Conservation (phyloP, 2,888 invertebrate genomes). For the Cryptus armator region DNA sequence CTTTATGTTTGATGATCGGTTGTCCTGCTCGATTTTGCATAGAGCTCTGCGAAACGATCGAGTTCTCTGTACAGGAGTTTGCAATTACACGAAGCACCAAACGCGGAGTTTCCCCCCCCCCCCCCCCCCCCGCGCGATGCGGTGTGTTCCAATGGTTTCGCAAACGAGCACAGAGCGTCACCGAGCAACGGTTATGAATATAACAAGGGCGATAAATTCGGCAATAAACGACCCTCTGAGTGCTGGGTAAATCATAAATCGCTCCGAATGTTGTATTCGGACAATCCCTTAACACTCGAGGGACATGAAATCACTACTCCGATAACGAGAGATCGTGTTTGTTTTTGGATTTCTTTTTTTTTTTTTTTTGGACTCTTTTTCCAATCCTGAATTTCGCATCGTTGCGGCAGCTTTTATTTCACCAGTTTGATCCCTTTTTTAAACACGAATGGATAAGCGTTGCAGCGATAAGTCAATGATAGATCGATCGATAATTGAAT, state of each 20-base stretch:
- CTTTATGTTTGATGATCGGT: conserved; percentile 5
- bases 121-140: neutral
- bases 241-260: conserved; percentile 65
- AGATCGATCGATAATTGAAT: conserved; percentile 5
- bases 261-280: conserved; percentile 15
- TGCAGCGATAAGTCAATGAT: neutral
- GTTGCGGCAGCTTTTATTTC: neutral
- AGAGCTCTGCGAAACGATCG: neutral
- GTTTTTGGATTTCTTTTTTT: neutral
- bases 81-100: conserved; percentile 26
- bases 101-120: neutral
- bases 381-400: neutral
- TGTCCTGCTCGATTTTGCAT: neutral
- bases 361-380: neutral
- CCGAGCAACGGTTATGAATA: conserved; percentile 57
- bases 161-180: conserved; percentile 28
- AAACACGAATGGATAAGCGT: neutral
- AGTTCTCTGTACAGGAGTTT: conserved; percentile 5
- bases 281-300: conserved; percentile 12
- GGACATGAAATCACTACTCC: conserved; percentile 10
- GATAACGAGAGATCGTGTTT: conserved; percentile 6
- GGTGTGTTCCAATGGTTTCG: conserved; percentile 24
- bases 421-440: neutral
- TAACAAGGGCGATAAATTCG: conserved; percentile 68
- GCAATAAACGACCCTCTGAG: conserved; percentile 64